Conservation (phyloP, 92 coral and sea anemone genomes). For the Virgularia gustaviana region DNA sequence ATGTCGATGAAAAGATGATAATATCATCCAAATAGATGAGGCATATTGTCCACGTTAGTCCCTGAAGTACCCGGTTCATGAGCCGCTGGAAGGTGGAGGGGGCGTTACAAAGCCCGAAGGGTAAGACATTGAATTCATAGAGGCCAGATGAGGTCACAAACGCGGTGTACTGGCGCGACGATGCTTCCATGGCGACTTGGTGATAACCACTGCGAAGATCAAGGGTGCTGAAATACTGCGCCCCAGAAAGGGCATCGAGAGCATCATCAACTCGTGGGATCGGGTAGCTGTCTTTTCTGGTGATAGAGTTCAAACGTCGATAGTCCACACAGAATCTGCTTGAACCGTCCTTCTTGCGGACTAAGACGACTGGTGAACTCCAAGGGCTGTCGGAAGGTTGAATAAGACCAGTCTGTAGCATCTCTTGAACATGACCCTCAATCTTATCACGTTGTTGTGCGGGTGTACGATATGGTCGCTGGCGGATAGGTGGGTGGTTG, state of each 20-base stretch:
- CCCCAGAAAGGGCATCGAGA: too few relatives aligned
- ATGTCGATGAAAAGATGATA: constrained; percentile 38
- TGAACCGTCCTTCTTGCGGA: constrained; percentile 38
- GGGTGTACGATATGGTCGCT: constrained; percentile 17
- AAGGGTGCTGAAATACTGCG: constrained; percentile 41
- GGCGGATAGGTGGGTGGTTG: constrained; percentile 23
- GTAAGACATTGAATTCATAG: constrained; percentile 46
- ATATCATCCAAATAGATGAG: constrained; percentile 53
- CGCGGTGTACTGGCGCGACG: constrained; percentile 46
- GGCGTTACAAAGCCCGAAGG: constrained; percentile 47
- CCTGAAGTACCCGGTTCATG: constrained; percentile 46
- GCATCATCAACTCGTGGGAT: constrained; percentile 42
- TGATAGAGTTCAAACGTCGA: constrained; percentile 27
- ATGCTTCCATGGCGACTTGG: constrained; percentile 41
- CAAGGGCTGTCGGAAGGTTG: constrained; percentile 42
- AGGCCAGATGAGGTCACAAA: too few relatives aligned
- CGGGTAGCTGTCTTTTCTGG: constrained; percentile 49
- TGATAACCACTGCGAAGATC: constrained; percentile 48
- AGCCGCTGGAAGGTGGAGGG: constrained; percentile 48
- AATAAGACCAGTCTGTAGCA: constrained; percentile 35
- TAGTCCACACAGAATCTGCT: constrained; percentile 37
- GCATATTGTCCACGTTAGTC: constrained; percentile 37
- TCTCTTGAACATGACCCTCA: constrained; percentile 19
- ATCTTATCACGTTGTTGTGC: background rate
- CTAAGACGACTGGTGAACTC: constrained; percentile 47